Evolutionary conservation across 2,797 vertebrate genomes (phyloP), one percentile per base, ranked within the genome.

Genomic region (Lagodon rhomboides): DNA sequence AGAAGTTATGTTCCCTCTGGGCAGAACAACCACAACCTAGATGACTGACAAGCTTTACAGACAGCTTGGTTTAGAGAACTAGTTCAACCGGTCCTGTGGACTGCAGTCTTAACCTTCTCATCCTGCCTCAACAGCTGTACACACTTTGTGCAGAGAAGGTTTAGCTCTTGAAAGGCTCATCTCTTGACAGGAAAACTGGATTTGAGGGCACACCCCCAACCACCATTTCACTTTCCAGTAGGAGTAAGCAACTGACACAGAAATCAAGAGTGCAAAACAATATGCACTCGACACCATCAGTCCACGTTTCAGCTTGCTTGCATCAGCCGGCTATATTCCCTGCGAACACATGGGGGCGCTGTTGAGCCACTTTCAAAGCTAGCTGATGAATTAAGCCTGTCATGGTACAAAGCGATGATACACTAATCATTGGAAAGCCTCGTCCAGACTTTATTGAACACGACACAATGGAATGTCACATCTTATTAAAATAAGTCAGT

Each of bases 311-410:
- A 80, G 2, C 44, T 12, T 0, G 87, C 94, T 96, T 96, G 94
- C 95, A 94, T 96, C 95, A 96, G 94, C 94, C 93, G 81, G 91
- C 64, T 55, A 55, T 82, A 10, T 53, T 27, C 16, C 41, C 6
- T 18, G 11, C 0, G 2, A 30, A 38, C 90, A 20, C 77, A 61
- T 0, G 22, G 12, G 1, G 91, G 87, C 91, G 85, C 92, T 85
- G 88, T 85, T 89, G 6, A 27, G 54, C 41, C 1, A 2, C 49
- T 55, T 43, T 72, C 22, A 61, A 17, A 3, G 3, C 59, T 27
- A 5, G 10, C 59, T 13, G 69, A 55, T 22, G 7, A 0, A 55
- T 60, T n/a, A 9, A 67, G n/a, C 30, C 38, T 18, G 58, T 64
- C n/a, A 18, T 67, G 13, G 12, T 25, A 25, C 15, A 68, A 54